phyloP scores from a whole-genome alignment of 2,797 vertebrate species.

The Halcyon leucocephala region DNA sequence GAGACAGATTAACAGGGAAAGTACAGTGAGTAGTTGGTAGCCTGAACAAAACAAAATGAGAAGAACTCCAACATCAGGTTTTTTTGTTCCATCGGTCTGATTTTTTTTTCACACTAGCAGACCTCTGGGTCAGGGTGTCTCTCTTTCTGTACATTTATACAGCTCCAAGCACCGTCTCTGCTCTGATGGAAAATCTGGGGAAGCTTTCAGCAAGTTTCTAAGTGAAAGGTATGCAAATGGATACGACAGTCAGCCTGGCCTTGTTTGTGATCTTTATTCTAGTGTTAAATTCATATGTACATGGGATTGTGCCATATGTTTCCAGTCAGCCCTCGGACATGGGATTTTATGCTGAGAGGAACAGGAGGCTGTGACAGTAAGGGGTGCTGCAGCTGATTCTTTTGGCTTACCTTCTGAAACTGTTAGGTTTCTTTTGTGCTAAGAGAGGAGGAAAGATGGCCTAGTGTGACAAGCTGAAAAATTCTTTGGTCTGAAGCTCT shows the following conservation, averaged over 20 bases:
- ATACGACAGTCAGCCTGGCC: slow-evolving; percentile 4
- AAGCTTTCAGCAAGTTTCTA: slow-evolving; percentile 31
- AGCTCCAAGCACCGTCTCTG: background rate
- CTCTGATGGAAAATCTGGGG: background rate
- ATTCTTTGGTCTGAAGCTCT: background rate
- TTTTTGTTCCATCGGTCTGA: background rate
- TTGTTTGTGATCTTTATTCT: background rate
- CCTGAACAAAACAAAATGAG: background rate
- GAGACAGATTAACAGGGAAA: background rate
- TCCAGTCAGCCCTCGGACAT: background rate
- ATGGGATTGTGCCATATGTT: background rate
- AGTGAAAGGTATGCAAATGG: slow-evolving; percentile 19
- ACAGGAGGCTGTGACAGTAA: background rate
- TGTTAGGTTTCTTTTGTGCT: background rate
- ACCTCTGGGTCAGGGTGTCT: background rate
- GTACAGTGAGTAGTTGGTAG: background rate
- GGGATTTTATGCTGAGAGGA: background rate
- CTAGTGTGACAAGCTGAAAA: background rate
- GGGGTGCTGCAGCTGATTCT: background rate
- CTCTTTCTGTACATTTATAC: background rate
- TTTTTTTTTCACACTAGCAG: background rate
- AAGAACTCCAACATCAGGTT: background rate
- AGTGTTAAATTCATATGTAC: background rate
- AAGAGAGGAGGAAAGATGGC: background rate
- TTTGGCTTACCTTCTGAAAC: background rate